These are phyloP conservation scores for Malurus elegans DNA, from an alignment of 2,113 vertebrate species.

Conservation along the genomic window DNA sequence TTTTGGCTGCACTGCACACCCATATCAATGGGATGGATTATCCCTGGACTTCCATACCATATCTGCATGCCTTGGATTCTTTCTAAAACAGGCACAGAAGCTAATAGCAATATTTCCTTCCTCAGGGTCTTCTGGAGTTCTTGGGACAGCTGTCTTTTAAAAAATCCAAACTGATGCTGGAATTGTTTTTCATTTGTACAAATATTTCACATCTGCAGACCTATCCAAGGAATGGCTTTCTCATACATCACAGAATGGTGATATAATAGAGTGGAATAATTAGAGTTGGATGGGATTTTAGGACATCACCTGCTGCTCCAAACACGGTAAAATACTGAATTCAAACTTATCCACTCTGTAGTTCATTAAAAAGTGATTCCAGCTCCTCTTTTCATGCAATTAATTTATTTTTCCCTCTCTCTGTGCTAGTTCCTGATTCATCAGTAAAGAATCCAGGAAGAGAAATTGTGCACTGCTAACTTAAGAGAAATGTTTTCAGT, in stretches of 20 bases:
- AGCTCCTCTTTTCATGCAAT: neutral
- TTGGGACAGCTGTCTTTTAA: neutral
- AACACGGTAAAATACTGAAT: neutral
- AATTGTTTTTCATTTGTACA: neutral
- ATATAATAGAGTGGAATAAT: neutral
- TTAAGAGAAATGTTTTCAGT: neutral
- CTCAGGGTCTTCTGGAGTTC: neutral
- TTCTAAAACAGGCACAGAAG: neutral
- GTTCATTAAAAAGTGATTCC: neutral
- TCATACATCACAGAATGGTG: neutral
- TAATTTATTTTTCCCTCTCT: neutral
- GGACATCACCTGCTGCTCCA: neutral
- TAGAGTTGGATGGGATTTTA: neutral
- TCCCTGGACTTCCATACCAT: rapidly evolving
- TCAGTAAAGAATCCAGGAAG: neutral
- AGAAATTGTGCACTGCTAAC: neutral
- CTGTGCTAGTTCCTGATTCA: neutral
- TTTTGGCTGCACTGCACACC: neutral
- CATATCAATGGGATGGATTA: neutral
- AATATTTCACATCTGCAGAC: neutral
- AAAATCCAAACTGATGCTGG: neutral
- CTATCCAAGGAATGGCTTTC: neutral
- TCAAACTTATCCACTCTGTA: neutral
- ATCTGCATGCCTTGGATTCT: neutral
- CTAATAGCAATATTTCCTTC: rapidly evolving